Base-by-base conservation (phyloP, 2,113 vertebrate genomes). In the Menidia beryllina region DNA sequence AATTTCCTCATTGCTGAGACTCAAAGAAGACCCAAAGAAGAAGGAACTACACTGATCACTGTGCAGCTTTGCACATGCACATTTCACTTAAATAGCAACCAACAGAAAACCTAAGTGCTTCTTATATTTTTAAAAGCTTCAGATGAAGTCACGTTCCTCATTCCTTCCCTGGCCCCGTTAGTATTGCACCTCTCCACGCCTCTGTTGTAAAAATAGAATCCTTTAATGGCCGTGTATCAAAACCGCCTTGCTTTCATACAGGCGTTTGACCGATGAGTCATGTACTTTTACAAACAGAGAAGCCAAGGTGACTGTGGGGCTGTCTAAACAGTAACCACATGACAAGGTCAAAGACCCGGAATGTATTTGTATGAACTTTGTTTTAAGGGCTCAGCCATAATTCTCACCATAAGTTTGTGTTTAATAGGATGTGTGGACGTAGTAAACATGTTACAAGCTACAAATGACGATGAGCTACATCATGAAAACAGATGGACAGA, bases 231-330 rank as follows among this genome's bases (percentile, higher is more conserved):
- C 4, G 30, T 5, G 41, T 23, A 20, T 56, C 41, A 49, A 3
- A 27, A 17, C 17, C 11, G 58, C 20, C 57, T 26, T 20, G 24
- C 60, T 30, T 2, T 52, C 12, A 41, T 39, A 58, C 38, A 72
- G 84, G 75, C 56, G 1, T 67, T 84, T 92, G 89, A 92, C 89
- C 82, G 63, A 7, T 69, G 75, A 83, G 88, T 90, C 90, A 74
- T 0, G 15, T n/a, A 65, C 61, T 20, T 52, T 6, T 1, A 43
- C 36, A 58, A 84, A 66, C 53, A 63, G 25, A 47, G 69, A 17
- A 67, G 34, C 50, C 75, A 62, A 82, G 72, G 82, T 55, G 59
- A 30, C 11, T 27, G 15, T 61, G 13, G 84, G 72, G 72, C 84
- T 86, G 79, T 75, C 52, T 81, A 92, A 91, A 91, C 75, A 89